Evolutionary conservation across 2,888 invertebrate species (phyloP), one percentile per base, ranked within the genome.

Genomic region (Hirtodrosophila histrioides): DNA sequence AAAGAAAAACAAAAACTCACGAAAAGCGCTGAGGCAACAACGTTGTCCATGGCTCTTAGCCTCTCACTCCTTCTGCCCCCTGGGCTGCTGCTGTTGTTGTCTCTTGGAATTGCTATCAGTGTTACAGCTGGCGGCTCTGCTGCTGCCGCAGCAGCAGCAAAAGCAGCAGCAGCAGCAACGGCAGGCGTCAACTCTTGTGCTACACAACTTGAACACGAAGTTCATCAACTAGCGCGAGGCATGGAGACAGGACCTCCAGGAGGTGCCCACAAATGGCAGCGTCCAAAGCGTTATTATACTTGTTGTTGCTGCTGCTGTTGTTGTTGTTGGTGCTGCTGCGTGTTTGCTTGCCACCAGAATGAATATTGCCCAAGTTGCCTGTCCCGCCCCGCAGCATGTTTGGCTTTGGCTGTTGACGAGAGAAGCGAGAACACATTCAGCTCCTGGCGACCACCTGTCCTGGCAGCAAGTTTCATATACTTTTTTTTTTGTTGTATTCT

Each of bases 121-220:
- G 82, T 83, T 87, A 87, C 86, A 87, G 82, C 83, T 87, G 82
- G 70, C 82, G 75, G 87, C 85, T 54, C 61, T 53, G 24, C 50
- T 10, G 5, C 37, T 36, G 23, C 40, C 31, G 36, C 54, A 27
- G 10, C 35, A 27, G 11, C 37, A 35, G 4, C 35, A 17, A 17
- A 54, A 54, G 41, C 70, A 74, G 44, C 73, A 69, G 44, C 71
- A 65, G 57, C 57, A 56, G 60, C 70, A 68, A 50, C 71, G 69
- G 67, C 84, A 86, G 86, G 88, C 88, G 86, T 86, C 84, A 84
- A 84, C 86, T 88, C 82, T 88, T 88, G 86, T 88, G 86, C 88
- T 75, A 88, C 82, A 82, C 86, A 82, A 87, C 63, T 87, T 87
- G 88, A 82, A 83, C 82, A 83, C 88, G 88, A 87, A 83, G 82